Conservation (phyloP, 2,113 vertebrate species). For the Leucoraja erinaceus region DNA sequence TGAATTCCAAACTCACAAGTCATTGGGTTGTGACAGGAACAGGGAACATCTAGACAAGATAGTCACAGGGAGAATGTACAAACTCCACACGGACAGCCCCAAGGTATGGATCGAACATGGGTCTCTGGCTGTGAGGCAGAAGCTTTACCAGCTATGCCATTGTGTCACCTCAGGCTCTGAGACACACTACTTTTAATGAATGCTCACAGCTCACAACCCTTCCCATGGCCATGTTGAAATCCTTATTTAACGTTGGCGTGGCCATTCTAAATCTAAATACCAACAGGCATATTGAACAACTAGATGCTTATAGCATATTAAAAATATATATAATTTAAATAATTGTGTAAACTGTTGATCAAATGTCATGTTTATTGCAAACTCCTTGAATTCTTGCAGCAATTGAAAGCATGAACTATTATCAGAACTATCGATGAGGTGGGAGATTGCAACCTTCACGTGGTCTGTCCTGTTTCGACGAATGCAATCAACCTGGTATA, state of each 20-base stretch:
- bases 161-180: background rate
- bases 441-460: too few species aligned
- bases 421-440: background rate
- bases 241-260: background rate
- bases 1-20: too few species aligned
- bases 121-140: too few species aligned
- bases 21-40: too few species aligned
- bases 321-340: background rate
- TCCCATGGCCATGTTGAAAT: background rate
- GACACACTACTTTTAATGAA: background rate
- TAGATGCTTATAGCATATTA: background rate
- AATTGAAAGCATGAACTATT: background rate
- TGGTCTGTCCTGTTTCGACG: too few species aligned
- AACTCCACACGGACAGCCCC: too few species aligned
- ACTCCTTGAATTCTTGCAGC: background rate
- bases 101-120: too few species aligned
- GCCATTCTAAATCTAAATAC: background rate
- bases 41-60: too few species aligned
- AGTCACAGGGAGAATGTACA: too few species aligned
- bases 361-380: background rate
- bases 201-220: background rate
- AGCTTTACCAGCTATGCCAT: too few species aligned
- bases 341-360: background rate
- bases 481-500: too few species aligned
- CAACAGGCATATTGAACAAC: background rate